Conservation (phyloP, 2,888 invertebrate species). For the Drosophila leonis region DNA sequence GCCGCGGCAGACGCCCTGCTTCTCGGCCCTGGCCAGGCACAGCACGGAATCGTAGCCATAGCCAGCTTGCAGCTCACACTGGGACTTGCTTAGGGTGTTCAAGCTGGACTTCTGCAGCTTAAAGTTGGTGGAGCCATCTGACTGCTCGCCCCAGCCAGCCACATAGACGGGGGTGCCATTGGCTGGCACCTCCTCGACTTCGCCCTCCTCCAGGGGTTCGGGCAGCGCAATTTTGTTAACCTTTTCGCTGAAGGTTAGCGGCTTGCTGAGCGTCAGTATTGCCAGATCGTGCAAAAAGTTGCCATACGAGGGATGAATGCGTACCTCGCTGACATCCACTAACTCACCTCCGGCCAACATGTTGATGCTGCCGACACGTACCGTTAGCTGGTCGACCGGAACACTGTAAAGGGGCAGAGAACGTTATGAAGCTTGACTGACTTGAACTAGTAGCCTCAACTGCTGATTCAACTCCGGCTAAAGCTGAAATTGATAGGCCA, state of each 20-base stretch:
- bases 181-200: constrained; percentile 40
- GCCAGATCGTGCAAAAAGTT: constrained; percentile 82
- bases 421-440: not conserved
- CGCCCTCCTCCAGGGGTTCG: constrained; percentile 14
- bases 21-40: constrained; percentile 71
- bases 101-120: constrained; percentile 76
- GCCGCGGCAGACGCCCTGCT: constrained; percentile 81
- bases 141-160: constrained; percentile 81
- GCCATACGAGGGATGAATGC: constrained; percentile 77
- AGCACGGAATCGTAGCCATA: constrained; percentile 74
- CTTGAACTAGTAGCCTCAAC: not conserved
- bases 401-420: constrained; percentile 51
- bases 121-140: constrained; percentile 63
- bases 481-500: not conserved
- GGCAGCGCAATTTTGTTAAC: constrained; percentile 69
- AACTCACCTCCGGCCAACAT: constrained; percentile 80
- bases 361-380: constrained; percentile 82
- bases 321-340: constrained; percentile 57
- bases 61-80: constrained; percentile 74
- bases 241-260: constrained; percentile 56
- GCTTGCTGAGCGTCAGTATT: constrained; percentile 59
- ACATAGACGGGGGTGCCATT: constrained; percentile 68
- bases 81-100: constrained; percentile 54
- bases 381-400: constrained; percentile 38
- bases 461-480: not conserved